phyloP scores from a whole-genome alignment of 2,888 invertebrate species.

The Maniola hyperantus region DNA sequence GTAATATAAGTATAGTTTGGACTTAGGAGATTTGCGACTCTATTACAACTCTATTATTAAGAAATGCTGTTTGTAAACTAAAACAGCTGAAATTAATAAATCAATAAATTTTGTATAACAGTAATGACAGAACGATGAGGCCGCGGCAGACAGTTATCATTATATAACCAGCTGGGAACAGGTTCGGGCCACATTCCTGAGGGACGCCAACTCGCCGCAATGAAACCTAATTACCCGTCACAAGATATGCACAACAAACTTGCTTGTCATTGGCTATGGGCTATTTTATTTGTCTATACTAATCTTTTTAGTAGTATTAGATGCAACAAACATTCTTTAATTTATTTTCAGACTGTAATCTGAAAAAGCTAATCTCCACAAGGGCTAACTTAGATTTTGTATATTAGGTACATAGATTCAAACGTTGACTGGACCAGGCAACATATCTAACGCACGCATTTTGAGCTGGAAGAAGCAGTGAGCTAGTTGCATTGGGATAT shows the following conservation, averaged over 20 bases:
- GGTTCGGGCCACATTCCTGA: slow-evolving; percentile 67
- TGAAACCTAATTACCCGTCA: slow-evolving; percentile 37
- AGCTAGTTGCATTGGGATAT: no score
- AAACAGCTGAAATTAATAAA: background rate
- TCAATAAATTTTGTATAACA: slow-evolving; percentile 1
- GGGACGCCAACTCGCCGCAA: slow-evolving; percentile 62
- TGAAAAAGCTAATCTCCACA: no score
- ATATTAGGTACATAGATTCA: no score
- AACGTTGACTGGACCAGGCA: no score
- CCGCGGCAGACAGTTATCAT: slow-evolving; percentile 55
- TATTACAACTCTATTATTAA: background rate
- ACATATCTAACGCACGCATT: no score
- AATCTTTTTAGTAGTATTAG: background rate
- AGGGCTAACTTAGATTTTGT: no score
- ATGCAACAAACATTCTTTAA: no score
- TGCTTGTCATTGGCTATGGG: slow-evolving; percentile 10
- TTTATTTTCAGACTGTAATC: no score
- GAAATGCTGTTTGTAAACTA: background rate
- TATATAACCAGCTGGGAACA: slow-evolving; percentile 58
- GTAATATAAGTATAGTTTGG: background rate
- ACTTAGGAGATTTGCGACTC: background rate
- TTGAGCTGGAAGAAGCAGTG: no score
- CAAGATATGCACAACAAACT: slow-evolving; percentile 22
- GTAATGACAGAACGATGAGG: slow-evolving; percentile 44
- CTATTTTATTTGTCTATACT: background rate